Evolutionary conservation across 2,888 invertebrate genomes (phyloP).

Genomic region (Pseudolycoriella hygida): DNA sequence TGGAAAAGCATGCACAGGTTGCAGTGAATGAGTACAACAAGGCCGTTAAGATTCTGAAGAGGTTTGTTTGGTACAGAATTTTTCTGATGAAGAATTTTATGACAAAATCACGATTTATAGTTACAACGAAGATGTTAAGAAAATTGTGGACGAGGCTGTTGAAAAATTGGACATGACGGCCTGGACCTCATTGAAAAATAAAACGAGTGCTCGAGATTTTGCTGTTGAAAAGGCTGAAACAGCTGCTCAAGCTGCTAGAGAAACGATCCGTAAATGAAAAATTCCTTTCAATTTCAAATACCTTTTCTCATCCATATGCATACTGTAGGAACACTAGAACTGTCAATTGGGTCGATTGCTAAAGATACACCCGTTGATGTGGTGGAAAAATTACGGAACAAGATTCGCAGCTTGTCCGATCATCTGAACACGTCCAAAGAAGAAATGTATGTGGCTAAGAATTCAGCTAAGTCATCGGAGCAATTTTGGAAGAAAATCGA

Average conservation of each 20-base stretch:
- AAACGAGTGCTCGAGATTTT: constrained; percentile 37
- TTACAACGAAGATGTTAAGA: constrained; percentile 31
- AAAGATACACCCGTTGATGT: constrained; percentile 22
- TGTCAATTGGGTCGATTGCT: constrained; percentile 20
- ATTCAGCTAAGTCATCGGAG: constrained; percentile 45
- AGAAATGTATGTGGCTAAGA: constrained; percentile 36
- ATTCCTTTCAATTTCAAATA: neutral
- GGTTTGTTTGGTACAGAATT: constrained; percentile 17
- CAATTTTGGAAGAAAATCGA: constrained; percentile 48
- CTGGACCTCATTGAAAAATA: constrained; percentile 39
- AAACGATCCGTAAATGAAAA: constrained; percentile 31
- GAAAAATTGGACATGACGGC: constrained; percentile 38
- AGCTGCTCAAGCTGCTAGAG: constrained; percentile 37
- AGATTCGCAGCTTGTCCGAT: constrained; percentile 34
- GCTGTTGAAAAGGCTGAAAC: constrained; percentile 38
- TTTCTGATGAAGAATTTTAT: too few relatives aligned
- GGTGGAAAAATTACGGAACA: constrained; percentile 34
- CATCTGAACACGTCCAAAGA: constrained; percentile 42
- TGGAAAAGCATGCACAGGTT: constrained; percentile 36
- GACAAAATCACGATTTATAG: constrained; percentile 21
- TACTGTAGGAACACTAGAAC: constrained; percentile 19
- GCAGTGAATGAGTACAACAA: constrained; percentile 49
- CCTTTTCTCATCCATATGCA: neutral
- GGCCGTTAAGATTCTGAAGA: constrained; percentile 39
- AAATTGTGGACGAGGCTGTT: constrained; percentile 40